phyloP scores from a whole-genome alignment of 2,888 invertebrate genomes.

The Gryllus longicercus region DNA sequence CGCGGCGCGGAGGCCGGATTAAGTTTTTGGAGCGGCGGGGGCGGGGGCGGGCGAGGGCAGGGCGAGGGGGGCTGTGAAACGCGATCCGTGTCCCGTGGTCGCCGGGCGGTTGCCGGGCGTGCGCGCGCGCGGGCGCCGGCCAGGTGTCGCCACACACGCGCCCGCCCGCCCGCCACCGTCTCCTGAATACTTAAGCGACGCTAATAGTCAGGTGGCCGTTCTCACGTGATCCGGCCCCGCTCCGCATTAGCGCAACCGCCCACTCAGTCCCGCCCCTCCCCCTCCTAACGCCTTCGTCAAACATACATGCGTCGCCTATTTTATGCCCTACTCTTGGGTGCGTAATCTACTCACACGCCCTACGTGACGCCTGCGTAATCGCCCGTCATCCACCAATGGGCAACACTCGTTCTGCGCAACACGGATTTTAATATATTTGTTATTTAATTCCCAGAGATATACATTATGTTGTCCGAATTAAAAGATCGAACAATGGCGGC shows the following conservation, averaged over 20 bases:
- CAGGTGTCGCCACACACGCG: conserved; percentile 3
- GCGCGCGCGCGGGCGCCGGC: neutral
- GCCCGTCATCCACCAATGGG: too few species aligned
- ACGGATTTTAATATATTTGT: too few species aligned
- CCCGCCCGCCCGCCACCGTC: neutral
- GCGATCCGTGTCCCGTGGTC: neutral
- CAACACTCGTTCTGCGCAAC: too few species aligned
- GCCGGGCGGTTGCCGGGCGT: neutral
- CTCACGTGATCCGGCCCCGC: neutral
- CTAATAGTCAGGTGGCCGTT: conserved; percentile 4
- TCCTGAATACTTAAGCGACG: neutral
- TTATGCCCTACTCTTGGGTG: too few species aligned
- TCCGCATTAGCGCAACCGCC: neutral
- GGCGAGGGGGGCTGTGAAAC: neutral
- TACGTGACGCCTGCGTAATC: too few species aligned
- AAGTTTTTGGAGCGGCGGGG: neutral
- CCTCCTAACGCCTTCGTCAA: too few species aligned
- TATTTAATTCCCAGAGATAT: too few species aligned
- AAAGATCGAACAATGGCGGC: too few species aligned
- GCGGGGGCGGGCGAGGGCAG: neutral
- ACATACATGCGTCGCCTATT: too few species aligned
- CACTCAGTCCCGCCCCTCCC: too few species aligned
- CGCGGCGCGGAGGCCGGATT: neutral
- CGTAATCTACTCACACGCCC: too few species aligned
- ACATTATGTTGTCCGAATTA: too few species aligned